These are phyloP conservation scores for Chymomyza procnemis DNA, from an alignment of 2,888 invertebrate species.

Conservation along the genomic window DNA sequence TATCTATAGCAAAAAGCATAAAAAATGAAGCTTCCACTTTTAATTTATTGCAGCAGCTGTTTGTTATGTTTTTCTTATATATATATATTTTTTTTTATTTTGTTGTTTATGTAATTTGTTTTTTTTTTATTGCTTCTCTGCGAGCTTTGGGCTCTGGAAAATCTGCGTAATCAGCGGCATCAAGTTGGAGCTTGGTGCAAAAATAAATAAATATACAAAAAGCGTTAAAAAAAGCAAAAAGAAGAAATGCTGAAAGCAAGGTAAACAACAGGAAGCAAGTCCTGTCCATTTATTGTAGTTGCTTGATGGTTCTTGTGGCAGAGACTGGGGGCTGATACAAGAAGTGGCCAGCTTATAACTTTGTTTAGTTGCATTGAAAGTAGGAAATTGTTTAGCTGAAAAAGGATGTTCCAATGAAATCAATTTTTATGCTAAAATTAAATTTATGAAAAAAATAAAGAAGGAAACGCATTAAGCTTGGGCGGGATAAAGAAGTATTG, in stretches of 20 bases:
- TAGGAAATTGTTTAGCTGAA: constrained; percentile 29
- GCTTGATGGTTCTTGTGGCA: not conserved
- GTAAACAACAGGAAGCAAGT: constrained; percentile 50
- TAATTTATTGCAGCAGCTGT: constrained; percentile 41
- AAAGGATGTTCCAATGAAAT: not conserved
- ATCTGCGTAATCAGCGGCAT: constrained; percentile 45
- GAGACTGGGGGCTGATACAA: not conserved
- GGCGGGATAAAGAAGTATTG: no score
- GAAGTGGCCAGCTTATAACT: constrained; percentile 27
- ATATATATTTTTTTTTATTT: constrained; percentile 38
- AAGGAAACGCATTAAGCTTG: no score
- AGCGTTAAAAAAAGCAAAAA: constrained; percentile 42
- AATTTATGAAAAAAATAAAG: not conserved
- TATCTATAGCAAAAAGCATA: not conserved
- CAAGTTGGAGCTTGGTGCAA: constrained; percentile 35
- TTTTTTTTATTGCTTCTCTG: constrained; percentile 10
- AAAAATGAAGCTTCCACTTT: not conserved
- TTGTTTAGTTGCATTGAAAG: constrained; percentile 27
- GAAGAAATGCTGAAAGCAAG: constrained; percentile 37
- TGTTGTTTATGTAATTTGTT: constrained; percentile 20
- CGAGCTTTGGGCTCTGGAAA: not conserved
- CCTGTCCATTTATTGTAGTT: no score
- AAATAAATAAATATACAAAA: constrained; percentile 61
- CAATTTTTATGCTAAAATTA: not conserved
- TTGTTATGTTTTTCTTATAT: constrained; percentile 56